Conservation (phyloP, 92 coral and sea anemone genomes). For the Actinostola sp. region DNA sequence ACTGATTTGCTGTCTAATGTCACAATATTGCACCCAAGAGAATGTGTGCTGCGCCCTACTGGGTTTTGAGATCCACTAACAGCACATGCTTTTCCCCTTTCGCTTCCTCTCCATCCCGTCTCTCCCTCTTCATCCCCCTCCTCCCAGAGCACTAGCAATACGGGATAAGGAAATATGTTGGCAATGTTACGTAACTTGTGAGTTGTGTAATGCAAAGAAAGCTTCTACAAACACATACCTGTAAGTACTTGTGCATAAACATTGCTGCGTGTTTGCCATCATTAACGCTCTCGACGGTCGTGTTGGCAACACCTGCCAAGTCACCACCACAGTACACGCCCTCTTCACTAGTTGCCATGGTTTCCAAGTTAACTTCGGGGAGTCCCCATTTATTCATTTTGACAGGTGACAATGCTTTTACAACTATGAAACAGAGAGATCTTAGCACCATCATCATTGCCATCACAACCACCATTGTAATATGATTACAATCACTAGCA, state of each 20-base stretch:
- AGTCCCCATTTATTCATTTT: slow-evolving; percentile 95
- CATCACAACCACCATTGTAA: not conserved
- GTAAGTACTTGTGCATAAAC: slow-evolving; percentile 85
- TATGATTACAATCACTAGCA: not conserved
- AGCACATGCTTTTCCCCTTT: no score
- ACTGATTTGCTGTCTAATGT: no score
- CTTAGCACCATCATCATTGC: not conserved
- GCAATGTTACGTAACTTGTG: no score
- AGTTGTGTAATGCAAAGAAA: no score
- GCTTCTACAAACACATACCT: no score
- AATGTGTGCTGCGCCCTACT: no score
- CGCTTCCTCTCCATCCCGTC: no score
- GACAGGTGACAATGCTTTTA: slow-evolving; percentile 80
- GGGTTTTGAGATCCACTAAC: no score
- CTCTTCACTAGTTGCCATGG: slow-evolving; percentile 84
- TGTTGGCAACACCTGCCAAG: slow-evolving; percentile 94
- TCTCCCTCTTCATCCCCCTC: no score
- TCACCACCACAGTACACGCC: slow-evolving; percentile 98
- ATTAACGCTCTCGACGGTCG: slow-evolving; percentile 93
- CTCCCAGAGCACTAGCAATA: no score
- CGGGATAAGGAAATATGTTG: no score
- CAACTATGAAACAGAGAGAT: slow-evolving; percentile 1
- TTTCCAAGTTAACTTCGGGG: slow-evolving; percentile 84
- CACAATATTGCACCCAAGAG: no score
- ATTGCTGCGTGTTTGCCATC: slow-evolving; percentile 98